Percentiles rank a stretch among this genome's conserved stretches.
These are phyloP conservation scores for Trichonephila clavata DNA, from an alignment of 1,140 invertebrate species.

Conservation along the genomic window DNA sequence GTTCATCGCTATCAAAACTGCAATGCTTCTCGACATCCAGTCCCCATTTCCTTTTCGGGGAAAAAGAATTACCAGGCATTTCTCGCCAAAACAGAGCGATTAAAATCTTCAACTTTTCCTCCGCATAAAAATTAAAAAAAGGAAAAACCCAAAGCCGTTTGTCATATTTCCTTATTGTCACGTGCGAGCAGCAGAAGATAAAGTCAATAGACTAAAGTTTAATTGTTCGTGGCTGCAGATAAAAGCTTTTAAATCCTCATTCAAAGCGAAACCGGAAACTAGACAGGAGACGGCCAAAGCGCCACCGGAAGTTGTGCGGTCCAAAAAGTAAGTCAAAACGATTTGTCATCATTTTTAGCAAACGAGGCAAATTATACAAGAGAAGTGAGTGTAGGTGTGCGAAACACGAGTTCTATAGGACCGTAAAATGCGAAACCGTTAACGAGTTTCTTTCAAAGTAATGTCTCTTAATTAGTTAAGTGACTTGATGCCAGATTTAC, in stretches of 20 bases:
- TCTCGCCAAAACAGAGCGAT: background rate
- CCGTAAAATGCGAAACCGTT: background rate
- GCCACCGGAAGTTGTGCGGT: slow-evolving; percentile 46
- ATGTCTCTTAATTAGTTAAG: background rate
- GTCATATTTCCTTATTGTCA: slow-evolving; percentile 55
- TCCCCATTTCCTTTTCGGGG: background rate
- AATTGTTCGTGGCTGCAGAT: slow-evolving; percentile 53
- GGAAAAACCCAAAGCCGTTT: background rate
- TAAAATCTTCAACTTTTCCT: slow-evolving; percentile 50
- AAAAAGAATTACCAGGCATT: background rate
- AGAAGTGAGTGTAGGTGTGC: background rate
- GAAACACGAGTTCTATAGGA: background rate
- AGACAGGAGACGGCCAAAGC: slow-evolving; percentile 49
- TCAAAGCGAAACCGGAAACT: slow-evolving; percentile 47
- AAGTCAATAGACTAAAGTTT: slow-evolving; percentile 56
- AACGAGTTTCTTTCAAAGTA: background rate
- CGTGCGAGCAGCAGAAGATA: background rate
- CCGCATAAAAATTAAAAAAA: background rate
- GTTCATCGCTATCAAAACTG: background rate
- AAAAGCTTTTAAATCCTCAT: slow-evolving; percentile 59
- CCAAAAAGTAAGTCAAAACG: slow-evolving; percentile 53
- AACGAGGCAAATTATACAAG: slow-evolving; percentile 30
- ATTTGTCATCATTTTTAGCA: slow-evolving; percentile 58
- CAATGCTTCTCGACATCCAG: background rate
- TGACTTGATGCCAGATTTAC: background rate